Evolutionary conservation across 2,888 invertebrate genomes (phyloP).

Genomic region (Eugnorisma glareosa): DNA sequence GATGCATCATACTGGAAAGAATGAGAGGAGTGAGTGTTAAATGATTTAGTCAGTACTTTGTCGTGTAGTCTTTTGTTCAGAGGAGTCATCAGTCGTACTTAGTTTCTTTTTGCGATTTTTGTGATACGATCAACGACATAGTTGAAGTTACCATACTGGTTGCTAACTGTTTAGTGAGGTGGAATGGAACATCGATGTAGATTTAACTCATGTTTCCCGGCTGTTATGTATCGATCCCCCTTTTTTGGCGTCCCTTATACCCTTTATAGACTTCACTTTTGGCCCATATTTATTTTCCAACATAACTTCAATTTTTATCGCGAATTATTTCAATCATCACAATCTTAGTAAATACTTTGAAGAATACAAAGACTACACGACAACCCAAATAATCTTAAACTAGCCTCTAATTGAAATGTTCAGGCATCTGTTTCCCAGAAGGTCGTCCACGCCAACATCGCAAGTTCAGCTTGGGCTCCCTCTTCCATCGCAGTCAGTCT

Average conservation of each 20-base stretch:
- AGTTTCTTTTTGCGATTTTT: neutral
- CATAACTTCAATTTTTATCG: neutral
- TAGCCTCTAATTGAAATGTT: conserved; percentile 23
- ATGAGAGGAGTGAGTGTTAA: conserved; percentile 79
- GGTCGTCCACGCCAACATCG: conserved; percentile 81
- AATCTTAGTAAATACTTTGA: neutral
- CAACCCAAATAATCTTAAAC: neutral
- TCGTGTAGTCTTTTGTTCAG: conserved; percentile 25
- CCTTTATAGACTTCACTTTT: neutral
- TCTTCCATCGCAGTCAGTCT: conserved; percentile 79
- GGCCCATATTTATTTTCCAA: neutral
- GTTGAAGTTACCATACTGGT: neutral
- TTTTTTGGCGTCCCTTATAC: too few relatives aligned
- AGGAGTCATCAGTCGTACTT: neutral
- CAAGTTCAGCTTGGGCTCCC: conserved; percentile 88
- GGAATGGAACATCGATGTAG: neutral
- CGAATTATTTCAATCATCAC: neutral
- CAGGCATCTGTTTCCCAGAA: conserved; percentile 65
- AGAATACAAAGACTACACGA: conserved; percentile 8
- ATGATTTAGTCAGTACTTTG: neutral
- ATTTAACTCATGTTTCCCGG: neutral
- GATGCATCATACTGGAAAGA: conserved; percentile 89
- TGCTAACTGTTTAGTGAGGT: neutral
- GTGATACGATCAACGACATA: neutral
- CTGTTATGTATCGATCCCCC: too few relatives aligned